phyloP scores from a whole-genome alignment of 2,797 vertebrate species.

The Neomorphus geoffroyi region DNA sequence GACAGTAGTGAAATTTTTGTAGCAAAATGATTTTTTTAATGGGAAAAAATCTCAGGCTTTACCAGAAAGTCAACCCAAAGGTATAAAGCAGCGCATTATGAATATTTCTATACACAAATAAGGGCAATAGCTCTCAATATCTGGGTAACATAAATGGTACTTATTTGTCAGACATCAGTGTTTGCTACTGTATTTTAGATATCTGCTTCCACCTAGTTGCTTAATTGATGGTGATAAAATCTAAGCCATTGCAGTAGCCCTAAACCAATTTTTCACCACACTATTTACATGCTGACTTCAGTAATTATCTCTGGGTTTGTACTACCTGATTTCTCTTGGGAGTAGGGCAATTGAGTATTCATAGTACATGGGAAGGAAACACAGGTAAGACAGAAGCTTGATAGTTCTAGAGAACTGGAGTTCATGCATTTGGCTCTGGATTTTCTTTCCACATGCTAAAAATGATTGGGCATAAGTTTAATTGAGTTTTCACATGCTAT shows the following conservation, averaged over 20 bases:
- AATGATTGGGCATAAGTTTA: conserved; percentile 43
- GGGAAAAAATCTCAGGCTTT: background rate
- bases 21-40: conserved; percentile 32
- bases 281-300: background rate
- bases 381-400: background rate
- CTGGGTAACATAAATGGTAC: background rate
- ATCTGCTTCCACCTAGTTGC: background rate
- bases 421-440: background rate
- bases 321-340: background rate
- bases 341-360: background rate
- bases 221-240: background rate
- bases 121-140: background rate
- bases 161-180: background rate
- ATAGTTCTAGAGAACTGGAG: background rate
- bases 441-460: conserved; percentile 29
- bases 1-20: conserved; percentile 17
- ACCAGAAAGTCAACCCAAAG: conserved; percentile 43
- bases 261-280: background rate
- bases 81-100: conserved; percentile 35
- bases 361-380: background rate
- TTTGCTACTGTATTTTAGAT: background rate
- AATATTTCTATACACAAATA: conserved; percentile 35
- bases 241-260: background rate
- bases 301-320: background rate
- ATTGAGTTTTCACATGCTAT: conserved; percentile 64